These are phyloP conservation scores for Dryoscopus gambensis DNA, from an alignment of 2,113 vertebrate species.

Conservation along the genomic window DNA sequence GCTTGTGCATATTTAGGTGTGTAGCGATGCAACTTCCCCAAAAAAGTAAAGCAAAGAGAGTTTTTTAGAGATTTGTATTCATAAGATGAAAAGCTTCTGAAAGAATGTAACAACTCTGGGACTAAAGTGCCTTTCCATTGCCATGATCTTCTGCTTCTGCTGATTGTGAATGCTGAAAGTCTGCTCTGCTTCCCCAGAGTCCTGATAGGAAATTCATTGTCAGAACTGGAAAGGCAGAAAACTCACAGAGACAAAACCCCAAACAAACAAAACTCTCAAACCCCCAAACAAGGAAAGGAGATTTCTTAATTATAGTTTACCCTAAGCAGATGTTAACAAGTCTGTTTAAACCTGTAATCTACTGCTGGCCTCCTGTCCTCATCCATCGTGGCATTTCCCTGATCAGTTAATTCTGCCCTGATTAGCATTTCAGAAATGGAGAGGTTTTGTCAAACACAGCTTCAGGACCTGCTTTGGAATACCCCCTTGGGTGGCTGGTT, in stretches of 20 bases:
- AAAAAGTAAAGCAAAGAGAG: neutral
- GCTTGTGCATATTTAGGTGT: neutral
- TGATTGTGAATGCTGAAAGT: slow-evolving; percentile 40
- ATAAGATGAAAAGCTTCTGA: slow-evolving; percentile 9
- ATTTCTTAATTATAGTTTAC: slow-evolving; percentile 14
- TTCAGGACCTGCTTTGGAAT: neutral
- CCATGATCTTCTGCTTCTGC: slow-evolving; percentile 19
- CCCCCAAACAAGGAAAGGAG: neutral
- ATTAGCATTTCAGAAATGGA: slow-evolving; percentile 11
- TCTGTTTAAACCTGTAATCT: slow-evolving; percentile 3
- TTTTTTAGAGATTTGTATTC: slow-evolving; percentile 24
- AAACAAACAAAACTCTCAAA: slow-evolving; percentile 45
- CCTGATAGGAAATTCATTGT: slow-evolving; percentile 11
- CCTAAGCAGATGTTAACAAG: slow-evolving; percentile 40
- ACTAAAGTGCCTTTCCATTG: slow-evolving; percentile 10
- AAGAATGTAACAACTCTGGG: slow-evolving; percentile 4
- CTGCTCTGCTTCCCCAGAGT: slow-evolving; percentile 6
- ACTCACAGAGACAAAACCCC: slow-evolving; percentile 10
- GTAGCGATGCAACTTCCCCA: neutral
- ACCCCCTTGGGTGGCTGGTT: neutral
- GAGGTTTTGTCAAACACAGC: slow-evolving; percentile 2
- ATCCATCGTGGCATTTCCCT: neutral
- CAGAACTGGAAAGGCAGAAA: slow-evolving; percentile 29
- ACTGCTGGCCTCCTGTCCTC: neutral
- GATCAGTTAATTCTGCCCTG: neutral